Evolutionary conservation across 2,797 vertebrate genomes (phyloP), one percentile per base, ranked within the genome.

Genomic region (Hippopotamyrus pictus): DNA sequence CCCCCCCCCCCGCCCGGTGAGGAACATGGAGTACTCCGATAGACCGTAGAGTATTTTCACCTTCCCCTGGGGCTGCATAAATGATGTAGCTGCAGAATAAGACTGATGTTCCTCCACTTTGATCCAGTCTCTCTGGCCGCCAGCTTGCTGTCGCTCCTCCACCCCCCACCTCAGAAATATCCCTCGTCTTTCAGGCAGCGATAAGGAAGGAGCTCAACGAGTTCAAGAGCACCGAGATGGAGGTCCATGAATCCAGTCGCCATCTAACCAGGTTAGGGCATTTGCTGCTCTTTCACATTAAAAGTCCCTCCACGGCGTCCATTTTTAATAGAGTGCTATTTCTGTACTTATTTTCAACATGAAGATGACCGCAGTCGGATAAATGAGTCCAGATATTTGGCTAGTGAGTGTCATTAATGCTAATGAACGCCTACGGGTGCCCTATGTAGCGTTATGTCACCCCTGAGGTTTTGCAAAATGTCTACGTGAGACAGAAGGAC

Each of bases 191-290:
- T n/a, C 94, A 99, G 99, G 99, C 99, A 92, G 98, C 99, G 94
- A 99, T 99, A 92, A 97, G 99, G 89, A 99, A 99, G 94, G 99
- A 99, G 92, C 96, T 99, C 90, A 99, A 99, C 86, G 99, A 99
- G 94, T 99, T 99, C 94, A 99, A 99, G 96, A 99, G 99, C 97
- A 98, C 97, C 94, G 98, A 99, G 95, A 99, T 99, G 99, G 98
- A 99, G 94, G 99, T 99, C 92, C 99, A 99, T 41, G 99, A 99
- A 95, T 97, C 98, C 79, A 99, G 99, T 92, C 97, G 97, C 91
- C 99, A 99, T 95, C 95, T 99, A 95, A 99, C 99, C 96, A 98
- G 99, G 99, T 97, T 89, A 91, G 95, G 82, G 8, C 8, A 0
- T 14, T 62, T 19, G 25, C 22, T 54, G 25, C 22, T 19, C 22